A percentile compares a stretch with the other conserved stretches of the same genome.
phyloP scores from a whole-genome alignment of 2,888 invertebrate genomes.

The Drosophila infuscata region DNA sequence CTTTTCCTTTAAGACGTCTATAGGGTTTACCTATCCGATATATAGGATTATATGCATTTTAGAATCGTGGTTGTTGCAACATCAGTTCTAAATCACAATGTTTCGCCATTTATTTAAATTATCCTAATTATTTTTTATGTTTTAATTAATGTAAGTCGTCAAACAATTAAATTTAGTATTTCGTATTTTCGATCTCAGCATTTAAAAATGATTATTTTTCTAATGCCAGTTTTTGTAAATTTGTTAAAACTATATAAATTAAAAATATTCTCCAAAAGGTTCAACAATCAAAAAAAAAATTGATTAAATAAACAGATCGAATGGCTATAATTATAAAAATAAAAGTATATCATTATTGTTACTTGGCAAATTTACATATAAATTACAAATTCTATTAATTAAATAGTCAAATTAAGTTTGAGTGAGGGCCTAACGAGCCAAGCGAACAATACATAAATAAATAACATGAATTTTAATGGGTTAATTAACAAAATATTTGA shows the following conservation, averaged over 20 bases:
- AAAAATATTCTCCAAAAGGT: not conserved
- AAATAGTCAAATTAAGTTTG: not conserved
- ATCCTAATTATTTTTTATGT: not conserved
- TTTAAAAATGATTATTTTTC: not conserved
- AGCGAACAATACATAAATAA: not conserved
- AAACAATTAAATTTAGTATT: not conserved
- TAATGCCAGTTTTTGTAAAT: not conserved
- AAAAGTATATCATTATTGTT: not conserved
- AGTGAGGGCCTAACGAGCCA: not conserved
- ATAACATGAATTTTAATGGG: not conserved
- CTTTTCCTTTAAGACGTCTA: conserved; percentile 32
- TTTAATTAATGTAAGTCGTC: not conserved
- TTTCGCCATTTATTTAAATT: not conserved
- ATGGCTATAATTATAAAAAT: not conserved
- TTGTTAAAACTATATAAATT: no score
- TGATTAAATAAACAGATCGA: no score
- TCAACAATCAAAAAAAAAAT: no score
- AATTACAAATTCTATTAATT: not conserved
- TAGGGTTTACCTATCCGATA: conserved; percentile 25
- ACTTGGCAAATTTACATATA: not conserved
- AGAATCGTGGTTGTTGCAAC: not conserved
- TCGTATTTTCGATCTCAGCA: not conserved
- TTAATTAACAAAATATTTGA: not conserved
- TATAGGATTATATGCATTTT: not conserved
- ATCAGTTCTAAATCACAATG: conserved; percentile 8